Evolutionary conservation across 2,113 vertebrate species (phyloP).

Genomic region (Rhea americana): DNA sequence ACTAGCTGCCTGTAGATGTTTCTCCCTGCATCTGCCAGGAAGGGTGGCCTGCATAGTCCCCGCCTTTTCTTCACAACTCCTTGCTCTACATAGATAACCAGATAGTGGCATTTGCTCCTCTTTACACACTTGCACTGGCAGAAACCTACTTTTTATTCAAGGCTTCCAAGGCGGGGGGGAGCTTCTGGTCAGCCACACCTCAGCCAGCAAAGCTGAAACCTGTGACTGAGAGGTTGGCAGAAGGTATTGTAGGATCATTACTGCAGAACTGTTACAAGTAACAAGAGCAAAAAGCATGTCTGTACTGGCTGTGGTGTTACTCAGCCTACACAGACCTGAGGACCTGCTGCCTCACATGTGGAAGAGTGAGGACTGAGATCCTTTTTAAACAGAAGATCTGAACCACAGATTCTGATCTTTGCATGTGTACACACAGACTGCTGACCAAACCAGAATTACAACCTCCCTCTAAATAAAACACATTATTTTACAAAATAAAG

Average conservation of each 20-base stretch:
- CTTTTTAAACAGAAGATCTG: not conserved
- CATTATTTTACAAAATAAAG: not conserved
- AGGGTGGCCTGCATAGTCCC: not conserved
- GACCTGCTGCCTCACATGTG: not conserved
- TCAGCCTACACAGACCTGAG: not conserved
- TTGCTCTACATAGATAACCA: not conserved
- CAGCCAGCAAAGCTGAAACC: not conserved
- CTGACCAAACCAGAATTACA: not conserved
- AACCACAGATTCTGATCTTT: not conserved
- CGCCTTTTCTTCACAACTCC: not conserved
- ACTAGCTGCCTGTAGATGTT: not conserved
- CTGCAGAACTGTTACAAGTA: not conserved
- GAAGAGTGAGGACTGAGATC: not conserved
- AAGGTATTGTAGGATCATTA: rapidly evolving
- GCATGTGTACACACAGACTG: rapidly evolving
- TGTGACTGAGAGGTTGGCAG: not conserved
- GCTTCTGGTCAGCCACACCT: not conserved
- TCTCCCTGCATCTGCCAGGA: not conserved
- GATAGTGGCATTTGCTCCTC: not conserved
- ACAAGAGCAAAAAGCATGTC: not conserved
- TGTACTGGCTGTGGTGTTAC: not conserved
- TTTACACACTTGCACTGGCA: not conserved
- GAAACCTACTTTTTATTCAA: not conserved
- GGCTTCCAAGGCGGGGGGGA: not conserved
- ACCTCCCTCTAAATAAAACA: not conserved